Conservation (phyloP, 1,140 invertebrate species). For the Drosophila repletoides region DNA sequence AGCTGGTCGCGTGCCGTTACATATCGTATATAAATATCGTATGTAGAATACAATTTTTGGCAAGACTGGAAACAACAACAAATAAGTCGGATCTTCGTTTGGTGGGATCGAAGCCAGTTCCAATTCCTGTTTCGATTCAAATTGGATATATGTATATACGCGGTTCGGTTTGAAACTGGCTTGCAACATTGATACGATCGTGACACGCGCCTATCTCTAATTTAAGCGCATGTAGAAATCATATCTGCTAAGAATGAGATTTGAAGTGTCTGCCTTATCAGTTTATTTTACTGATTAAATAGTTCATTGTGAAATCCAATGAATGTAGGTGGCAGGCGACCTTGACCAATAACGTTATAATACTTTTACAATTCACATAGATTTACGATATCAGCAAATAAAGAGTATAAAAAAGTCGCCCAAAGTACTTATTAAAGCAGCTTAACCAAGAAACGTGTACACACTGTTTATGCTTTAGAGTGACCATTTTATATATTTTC, state of each 20-base stretch:
- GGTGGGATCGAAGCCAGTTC: too few relatives aligned
- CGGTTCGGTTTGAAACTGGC: too few relatives aligned
- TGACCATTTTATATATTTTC: not conserved
- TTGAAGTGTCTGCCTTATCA: conserved; percentile 43
- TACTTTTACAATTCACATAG: not conserved
- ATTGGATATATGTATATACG: too few relatives aligned
- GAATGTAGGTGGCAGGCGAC: not conserved
- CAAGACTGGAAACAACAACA: too few relatives aligned
- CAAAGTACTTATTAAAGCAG: too few relatives aligned
- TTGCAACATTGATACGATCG: too few relatives aligned
- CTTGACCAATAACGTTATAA: not conserved
- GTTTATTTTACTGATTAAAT: conserved; percentile 15
- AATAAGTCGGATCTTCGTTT: too few relatives aligned
- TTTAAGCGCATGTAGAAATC: conserved; percentile 53
- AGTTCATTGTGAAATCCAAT: conserved; percentile 19
- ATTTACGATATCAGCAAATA: not conserved
- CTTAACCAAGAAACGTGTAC: not conserved
- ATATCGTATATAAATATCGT: too few relatives aligned
- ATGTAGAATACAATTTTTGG: too few relatives aligned
- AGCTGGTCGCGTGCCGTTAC: too few relatives aligned
- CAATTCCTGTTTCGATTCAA: too few relatives aligned
- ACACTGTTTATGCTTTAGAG: not conserved
- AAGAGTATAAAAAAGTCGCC: conserved; percentile 1
- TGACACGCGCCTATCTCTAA: too few relatives aligned
- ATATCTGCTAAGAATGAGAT: conserved; percentile 45